A percentile compares a stretch with the other conserved stretches of the same genome.
Evolutionary conservation across 2,113 vertebrate genomes (phyloP).

Genomic region (Cheirogaleus medius): DNA sequence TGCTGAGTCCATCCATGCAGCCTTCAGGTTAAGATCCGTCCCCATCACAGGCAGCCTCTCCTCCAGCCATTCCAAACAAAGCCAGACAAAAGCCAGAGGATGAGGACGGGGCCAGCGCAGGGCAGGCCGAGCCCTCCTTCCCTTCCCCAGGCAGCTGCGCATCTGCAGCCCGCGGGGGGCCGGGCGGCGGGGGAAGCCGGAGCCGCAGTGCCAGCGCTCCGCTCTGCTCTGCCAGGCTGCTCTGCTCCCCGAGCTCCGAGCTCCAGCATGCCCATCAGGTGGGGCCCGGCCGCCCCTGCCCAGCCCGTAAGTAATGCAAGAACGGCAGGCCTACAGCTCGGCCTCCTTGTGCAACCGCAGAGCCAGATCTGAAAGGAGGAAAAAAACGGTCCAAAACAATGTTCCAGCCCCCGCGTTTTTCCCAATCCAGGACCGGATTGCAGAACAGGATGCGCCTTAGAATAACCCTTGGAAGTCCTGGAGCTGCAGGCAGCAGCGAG

Average conservation of each 20-base stretch:
- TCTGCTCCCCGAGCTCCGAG: background rate
- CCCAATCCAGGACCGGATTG: background rate
- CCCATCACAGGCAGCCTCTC: background rate
- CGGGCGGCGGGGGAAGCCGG: background rate
- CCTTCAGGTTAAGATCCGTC: background rate
- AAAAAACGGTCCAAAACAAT: background rate
- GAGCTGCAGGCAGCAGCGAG: background rate
- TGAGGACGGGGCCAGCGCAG: background rate
- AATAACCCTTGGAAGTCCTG: background rate
- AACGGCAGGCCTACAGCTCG: background rate
- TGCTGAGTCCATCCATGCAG: background rate
- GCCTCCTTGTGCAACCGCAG: rapidly evolving
- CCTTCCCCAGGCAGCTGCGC: background rate
- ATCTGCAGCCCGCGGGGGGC: slow-evolving; percentile 37
- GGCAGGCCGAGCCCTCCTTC: no score
- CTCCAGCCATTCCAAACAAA: background rate
- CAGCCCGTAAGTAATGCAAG: background rate
- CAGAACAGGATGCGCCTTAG: rapidly evolving
- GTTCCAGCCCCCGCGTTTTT: background rate
- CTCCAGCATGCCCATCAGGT: background rate
- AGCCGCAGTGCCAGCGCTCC: background rate
- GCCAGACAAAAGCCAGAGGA: background rate
- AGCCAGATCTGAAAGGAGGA: background rate
- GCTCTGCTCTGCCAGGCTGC: background rate
- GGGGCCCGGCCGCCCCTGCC: background rate